Evolutionary conservation across 2,113 vertebrate genomes (phyloP).

Genomic region (Beaufortia kweichowensis): DNA sequence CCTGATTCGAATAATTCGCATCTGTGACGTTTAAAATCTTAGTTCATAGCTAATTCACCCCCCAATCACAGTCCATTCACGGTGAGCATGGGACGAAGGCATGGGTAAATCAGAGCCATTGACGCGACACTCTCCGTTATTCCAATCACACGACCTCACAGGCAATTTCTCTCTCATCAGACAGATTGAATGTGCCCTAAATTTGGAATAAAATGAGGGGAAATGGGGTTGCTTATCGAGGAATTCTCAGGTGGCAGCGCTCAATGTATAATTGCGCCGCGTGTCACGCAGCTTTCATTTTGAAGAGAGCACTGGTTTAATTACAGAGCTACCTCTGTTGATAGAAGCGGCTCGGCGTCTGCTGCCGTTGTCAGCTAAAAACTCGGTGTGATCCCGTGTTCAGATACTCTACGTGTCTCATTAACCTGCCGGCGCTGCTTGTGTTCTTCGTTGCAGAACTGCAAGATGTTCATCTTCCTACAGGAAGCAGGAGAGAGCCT

Average conservation of each 20-base stretch:
- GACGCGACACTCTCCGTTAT: slow-evolving; percentile 23
- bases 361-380: slow-evolving; percentile 46
- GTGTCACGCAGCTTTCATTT: slow-evolving; percentile 46
- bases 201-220: slow-evolving; percentile 44
- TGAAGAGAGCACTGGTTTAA: slow-evolving; percentile 53
- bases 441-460: slow-evolving; percentile 29
- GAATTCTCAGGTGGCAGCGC: slow-evolving; percentile 50
- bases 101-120: slow-evolving; percentile 42
- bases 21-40: neutral
- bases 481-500: neutral
- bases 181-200: slow-evolving; percentile 52
- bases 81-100: slow-evolving; percentile 27
- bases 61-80: neutral
- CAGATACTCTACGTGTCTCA: slow-evolving; percentile 30
- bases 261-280: slow-evolving; percentile 52
- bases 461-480: slow-evolving; percentile 13
- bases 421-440: slow-evolving; percentile 21
- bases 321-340: slow-evolving; percentile 49
- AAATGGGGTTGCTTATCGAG: slow-evolving; percentile 44
- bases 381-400: slow-evolving; percentile 41
- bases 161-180: slow-evolving; percentile 51
- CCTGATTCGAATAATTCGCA: neutral
- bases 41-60: neutral
- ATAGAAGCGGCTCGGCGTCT: slow-evolving; percentile 43
- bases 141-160: slow-evolving; percentile 38